Conservation (phyloP, 2,113 vertebrate genomes). For the Hemicordylus capensis region DNA sequence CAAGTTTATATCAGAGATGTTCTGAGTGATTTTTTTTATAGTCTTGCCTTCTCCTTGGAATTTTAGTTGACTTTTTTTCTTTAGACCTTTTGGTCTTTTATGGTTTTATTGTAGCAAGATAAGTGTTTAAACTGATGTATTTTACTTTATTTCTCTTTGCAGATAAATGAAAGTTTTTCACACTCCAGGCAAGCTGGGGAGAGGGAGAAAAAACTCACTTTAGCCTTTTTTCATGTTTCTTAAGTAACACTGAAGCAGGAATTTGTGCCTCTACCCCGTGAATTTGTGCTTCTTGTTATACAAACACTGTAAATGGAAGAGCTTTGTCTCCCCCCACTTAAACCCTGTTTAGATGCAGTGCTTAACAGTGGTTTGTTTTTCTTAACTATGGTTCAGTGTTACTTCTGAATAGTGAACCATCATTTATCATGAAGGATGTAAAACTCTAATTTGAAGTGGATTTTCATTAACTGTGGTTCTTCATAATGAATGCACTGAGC, state of each 20-base stretch:
- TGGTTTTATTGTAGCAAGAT: constrained; percentile 12
- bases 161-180: constrained; percentile 8
- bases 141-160: neutral
- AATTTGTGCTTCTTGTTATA: neutral
- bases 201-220: neutral
- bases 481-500: no score
- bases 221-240: neutral
- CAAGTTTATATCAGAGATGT: constrained; percentile 64
- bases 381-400: neutral
- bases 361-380: neutral
- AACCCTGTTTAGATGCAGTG: neutral
- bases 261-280: neutral
- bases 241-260: neutral
- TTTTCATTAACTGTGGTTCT: neutral
- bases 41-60: constrained; percentile 48
- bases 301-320: neutral
- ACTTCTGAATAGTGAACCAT: neutral
- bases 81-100: constrained; percentile 39
- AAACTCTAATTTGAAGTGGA: neutral
- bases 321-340: neutral
- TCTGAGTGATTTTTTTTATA: constrained; percentile 60
- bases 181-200: constrained; percentile 31
- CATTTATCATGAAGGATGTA: neutral
- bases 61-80: constrained; percentile 56
- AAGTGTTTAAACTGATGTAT: neutral